Evolutionary conservation across 1,140 invertebrate species (phyloP).

Genomic region (Pseudomyrmex pallidus): DNA sequence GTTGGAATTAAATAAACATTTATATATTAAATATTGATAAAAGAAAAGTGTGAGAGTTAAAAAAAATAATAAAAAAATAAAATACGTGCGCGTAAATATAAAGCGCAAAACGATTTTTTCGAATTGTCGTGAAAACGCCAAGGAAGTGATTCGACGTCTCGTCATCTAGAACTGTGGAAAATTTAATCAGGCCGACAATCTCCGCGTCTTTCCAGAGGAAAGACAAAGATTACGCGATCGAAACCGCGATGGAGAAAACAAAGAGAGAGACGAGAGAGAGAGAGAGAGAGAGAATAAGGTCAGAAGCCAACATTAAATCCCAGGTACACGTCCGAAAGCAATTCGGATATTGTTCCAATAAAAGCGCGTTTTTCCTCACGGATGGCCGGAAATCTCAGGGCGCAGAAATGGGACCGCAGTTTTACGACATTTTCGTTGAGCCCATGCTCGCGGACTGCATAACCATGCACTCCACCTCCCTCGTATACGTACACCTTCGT

Average conservation of each 20-base stretch:
- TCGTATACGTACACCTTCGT: too few species aligned
- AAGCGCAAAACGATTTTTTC: slow-evolving; percentile 21
- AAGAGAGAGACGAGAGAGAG: slow-evolving; percentile 8
- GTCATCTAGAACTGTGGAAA: slow-evolving; percentile 65
- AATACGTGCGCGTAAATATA: neutral
- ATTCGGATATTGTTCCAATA: slow-evolving; percentile 77
- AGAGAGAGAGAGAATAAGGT: slow-evolving; percentile 15
- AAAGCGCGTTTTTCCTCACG: slow-evolving; percentile 57
- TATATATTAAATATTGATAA: neutral
- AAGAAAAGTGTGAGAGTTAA: slow-evolving; percentile 9
- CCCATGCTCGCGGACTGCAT: neutral
- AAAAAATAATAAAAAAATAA: slow-evolving; percentile 3
- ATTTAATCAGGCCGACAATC: slow-evolving; percentile 67
- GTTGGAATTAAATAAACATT: too few species aligned
- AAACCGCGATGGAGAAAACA: slow-evolving; percentile 34
- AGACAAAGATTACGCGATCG: neutral
- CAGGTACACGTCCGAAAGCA: slow-evolving; percentile 72
- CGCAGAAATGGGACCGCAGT: slow-evolving; percentile 49
- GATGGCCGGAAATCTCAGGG: slow-evolving; percentile 13
- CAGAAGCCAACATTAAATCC: slow-evolving; percentile 70
- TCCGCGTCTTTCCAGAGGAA: slow-evolving; percentile 22
- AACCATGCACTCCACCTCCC: neutral
- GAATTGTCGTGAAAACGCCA: neutral
- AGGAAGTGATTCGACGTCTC: slow-evolving; percentile 53
- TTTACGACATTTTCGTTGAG: slow-evolving; percentile 43